A percentile compares a stretch with the other conserved stretches of the same genome.
phyloP scores from a whole-genome alignment of 2,797 vertebrate species.

The Brachyrhaphis roseni region DNA sequence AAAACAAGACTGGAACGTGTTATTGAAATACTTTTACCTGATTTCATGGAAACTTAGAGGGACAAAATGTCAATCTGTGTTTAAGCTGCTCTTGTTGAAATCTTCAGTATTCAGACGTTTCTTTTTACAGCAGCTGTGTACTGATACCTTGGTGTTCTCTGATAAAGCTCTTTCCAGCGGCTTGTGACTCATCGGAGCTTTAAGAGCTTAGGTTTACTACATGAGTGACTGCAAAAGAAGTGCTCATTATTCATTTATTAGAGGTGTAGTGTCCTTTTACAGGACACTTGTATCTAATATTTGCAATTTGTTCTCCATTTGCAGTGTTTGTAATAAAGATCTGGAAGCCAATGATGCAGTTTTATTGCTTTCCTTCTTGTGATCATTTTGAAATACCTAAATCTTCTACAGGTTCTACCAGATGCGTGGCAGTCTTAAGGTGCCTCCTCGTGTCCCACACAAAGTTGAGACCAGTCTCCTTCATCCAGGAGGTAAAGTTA shows the following conservation, averaged over 20 bases:
- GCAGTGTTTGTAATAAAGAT: slow-evolving; percentile 14
- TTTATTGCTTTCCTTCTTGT: slow-evolving; percentile 2
- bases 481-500: slow-evolving; percentile 86
- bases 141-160: slow-evolving; percentile 24
- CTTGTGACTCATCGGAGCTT: slow-evolving; percentile 44
- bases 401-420: slow-evolving; percentile 90
- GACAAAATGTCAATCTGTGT: neutral
- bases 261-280: slow-evolving; percentile 62
- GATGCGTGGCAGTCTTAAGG: slow-evolving; percentile 91
- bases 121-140: slow-evolving; percentile 15
- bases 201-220: slow-evolving; percentile 69
- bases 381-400: slow-evolving; percentile 12
- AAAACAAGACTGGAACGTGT: neutral
- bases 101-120: slow-evolving; percentile 27
- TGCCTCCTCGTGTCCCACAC: slow-evolving; percentile 93
- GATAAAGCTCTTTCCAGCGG: slow-evolving; percentile 21
- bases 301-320: slow-evolving; percentile 44
- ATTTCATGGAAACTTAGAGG: slow-evolving; percentile 6
- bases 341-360: neutral
- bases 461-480: slow-evolving; percentile 94
- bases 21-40: neutral
- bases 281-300: slow-evolving; percentile 40
- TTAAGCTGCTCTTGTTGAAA: slow-evolving; percentile 7
- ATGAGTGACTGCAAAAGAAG: slow-evolving; percentile 68
- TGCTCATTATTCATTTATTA: slow-evolving; percentile 72